Conservation (phyloP, 2,888 invertebrate genomes). For the Aspidiotus rigidus region DNA sequence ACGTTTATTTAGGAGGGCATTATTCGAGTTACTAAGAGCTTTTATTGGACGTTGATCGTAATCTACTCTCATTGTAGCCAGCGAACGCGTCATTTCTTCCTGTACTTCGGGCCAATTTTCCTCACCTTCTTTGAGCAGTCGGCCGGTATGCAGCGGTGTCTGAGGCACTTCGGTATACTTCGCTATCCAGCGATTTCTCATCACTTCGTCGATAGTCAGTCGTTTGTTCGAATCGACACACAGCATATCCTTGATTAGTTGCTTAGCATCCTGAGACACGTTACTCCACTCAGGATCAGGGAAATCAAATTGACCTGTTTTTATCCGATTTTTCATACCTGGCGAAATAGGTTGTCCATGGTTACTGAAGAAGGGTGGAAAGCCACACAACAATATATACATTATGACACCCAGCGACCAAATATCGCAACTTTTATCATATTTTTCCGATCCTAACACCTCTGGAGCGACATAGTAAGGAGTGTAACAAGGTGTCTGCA, state of each 20-base stretch:
- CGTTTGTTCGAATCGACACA: conserved; percentile 88
- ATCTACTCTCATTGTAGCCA: conserved; percentile 97
- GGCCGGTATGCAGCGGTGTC: conserved; percentile 85
- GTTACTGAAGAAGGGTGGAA: conserved; percentile 97
- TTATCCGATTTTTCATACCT: conserved; percentile 95
- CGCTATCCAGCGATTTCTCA: conserved; percentile 79
- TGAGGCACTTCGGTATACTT: conserved; percentile 81
- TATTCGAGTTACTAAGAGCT: conserved; percentile 83
- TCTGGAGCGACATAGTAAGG: conserved; percentile 92
- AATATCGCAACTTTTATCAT: conserved; percentile 97
- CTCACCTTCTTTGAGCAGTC: conserved; percentile 79
- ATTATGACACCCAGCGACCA: conserved; percentile 99
- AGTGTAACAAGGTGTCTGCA: conserved; percentile 97
- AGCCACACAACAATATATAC: conserved; percentile 97
- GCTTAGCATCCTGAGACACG: conserved; percentile 90
- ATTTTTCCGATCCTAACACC: conserved; percentile 92
- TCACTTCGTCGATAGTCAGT: conserved; percentile 81
- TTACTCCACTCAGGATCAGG: conserved; percentile 92
- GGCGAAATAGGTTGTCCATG: conserved; percentile 96
- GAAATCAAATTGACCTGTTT: conserved; percentile 94
- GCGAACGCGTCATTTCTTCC: conserved; percentile 95
- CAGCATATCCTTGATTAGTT: conserved; percentile 86
- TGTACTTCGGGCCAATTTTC: conserved; percentile 96
- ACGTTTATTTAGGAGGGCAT: conserved; percentile 80
- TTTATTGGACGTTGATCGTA: conserved; percentile 92